phyloP scores from a whole-genome alignment of 2,888 invertebrate species.

The Xestia xanthographa region DNA sequence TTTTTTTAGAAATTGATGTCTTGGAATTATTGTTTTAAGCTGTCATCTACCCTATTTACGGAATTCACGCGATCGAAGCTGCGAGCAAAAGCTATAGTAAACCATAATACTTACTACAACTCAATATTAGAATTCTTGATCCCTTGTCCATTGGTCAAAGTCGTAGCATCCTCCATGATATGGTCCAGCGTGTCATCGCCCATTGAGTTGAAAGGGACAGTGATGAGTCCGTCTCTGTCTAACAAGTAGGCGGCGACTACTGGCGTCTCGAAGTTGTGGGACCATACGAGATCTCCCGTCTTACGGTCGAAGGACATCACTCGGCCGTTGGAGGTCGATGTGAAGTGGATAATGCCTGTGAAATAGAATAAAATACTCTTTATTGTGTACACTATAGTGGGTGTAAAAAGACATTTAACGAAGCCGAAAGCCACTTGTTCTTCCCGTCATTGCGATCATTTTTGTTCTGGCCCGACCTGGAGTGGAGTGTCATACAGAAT shows the following conservation, averaged over 20 bases:
- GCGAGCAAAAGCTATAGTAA: background rate
- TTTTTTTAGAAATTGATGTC: too few relatives aligned
- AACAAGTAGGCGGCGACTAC: conserved; percentile 97
- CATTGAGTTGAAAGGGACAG: conserved; percentile 96
- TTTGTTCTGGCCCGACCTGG: background rate
- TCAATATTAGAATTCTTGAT: conserved; percentile 91
- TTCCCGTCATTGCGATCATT: background rate
- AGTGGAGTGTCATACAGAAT: too few relatives aligned
- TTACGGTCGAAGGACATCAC: conserved; percentile 96
- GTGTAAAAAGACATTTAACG: background rate
- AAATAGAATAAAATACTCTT: conserved; percentile 28
- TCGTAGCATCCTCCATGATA: conserved; percentile 91
- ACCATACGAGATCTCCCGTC: conserved; percentile 96
- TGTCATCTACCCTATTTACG: too few relatives aligned
- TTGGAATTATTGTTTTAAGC: too few relatives aligned
- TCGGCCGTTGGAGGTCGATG: conserved; percentile 96
- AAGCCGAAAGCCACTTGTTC: background rate
- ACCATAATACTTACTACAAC: conserved; percentile 88
- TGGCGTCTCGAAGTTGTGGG: conserved; percentile 96
- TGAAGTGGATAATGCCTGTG: conserved; percentile 96
- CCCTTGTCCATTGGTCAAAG: conserved; percentile 89
- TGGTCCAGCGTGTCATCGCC: conserved; percentile 96
- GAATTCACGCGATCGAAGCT: too few relatives aligned
- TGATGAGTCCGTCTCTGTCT: conserved; percentile 94
- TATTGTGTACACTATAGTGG: background rate